Percentiles rank a stretch among this genome's conserved stretches.
Conservation (phyloP, 2,797 vertebrate genomes). For the Acanthornis magna region DNA sequence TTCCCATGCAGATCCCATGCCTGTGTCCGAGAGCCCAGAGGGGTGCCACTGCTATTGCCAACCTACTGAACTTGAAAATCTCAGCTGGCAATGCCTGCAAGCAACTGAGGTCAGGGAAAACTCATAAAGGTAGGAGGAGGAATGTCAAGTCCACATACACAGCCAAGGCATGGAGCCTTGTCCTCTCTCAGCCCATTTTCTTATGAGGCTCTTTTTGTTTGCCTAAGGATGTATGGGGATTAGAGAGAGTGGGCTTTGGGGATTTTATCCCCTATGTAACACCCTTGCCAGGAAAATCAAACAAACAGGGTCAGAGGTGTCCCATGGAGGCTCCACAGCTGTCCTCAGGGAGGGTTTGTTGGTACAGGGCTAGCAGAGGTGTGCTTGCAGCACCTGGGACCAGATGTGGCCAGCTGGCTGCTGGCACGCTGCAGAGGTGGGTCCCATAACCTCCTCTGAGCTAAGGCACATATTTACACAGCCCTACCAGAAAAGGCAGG, state of each 20-base stretch:
- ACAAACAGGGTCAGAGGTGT: neutral
- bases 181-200: neutral
- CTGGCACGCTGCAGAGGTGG: neutral
- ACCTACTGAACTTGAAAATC: neutral
- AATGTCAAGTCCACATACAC: neutral
- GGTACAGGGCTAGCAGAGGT: neutral
- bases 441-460: neutral
- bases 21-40: accelerated
- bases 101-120: neutral
- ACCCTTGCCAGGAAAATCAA: neutral
- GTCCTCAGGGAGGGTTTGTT: neutral
- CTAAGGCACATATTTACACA: neutral
- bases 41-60: neutral
- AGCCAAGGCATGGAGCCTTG: neutral
- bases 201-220: neutral
- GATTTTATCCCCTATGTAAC: neutral
- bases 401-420: neutral
- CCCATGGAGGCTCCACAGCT: neutral
- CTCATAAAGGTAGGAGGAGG: neutral
- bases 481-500: constrained; percentile 31
- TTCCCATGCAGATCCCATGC: neutral
- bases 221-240: neutral
- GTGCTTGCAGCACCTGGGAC: neutral
- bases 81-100: neutral
- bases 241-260: neutral